Evolutionary conservation across 2,888 invertebrate genomes (phyloP).

Genomic region (Euplagia quadripunctaria): DNA sequence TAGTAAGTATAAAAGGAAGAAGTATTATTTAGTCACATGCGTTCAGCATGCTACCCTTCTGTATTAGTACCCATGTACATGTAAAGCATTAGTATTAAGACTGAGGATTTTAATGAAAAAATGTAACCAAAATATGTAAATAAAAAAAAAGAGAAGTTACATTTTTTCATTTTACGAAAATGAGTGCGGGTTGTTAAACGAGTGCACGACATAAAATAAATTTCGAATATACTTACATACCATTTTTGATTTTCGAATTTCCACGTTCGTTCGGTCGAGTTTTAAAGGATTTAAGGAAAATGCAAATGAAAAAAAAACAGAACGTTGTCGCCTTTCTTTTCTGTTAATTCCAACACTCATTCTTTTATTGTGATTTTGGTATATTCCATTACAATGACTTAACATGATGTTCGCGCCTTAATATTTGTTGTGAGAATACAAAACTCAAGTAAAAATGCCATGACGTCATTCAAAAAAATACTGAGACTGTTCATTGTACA

Average conservation of each 20-base stretch:
- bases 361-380: constrained; percentile 86
- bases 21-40: constrained; percentile 60
- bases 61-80: constrained; percentile 65
- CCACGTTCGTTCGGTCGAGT: constrained; percentile 61
- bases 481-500: constrained; percentile 18
- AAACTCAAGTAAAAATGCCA: constrained; percentile 62
- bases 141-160: constrained; percentile 33
- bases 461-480: constrained; percentile 64
- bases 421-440: constrained; percentile 88
- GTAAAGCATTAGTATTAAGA: constrained; percentile 72
- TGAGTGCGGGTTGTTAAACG: constrained; percentile 79
- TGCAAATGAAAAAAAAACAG: constrained; percentile 72
- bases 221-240: constrained; percentile 80
- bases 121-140: constrained; percentile 42
- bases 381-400: constrained; percentile 76
- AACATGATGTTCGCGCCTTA: constrained; percentile 73
- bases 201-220: constrained; percentile 78
- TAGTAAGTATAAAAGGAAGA: constrained; percentile 70
- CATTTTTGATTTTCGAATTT: constrained; percentile 71
- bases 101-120: constrained; percentile 56
- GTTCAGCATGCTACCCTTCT: constrained; percentile 63
- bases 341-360: constrained; percentile 88
- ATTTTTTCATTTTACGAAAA: constrained; percentile 69
- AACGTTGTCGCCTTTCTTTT: constrained; percentile 80
- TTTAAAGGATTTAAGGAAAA: constrained; percentile 68